Percentiles rank a stretch among this genome's conserved stretches.
These are phyloP conservation scores for Bungarus multicinctus DNA, from an alignment of 2,113 vertebrate species.

Conservation along the genomic window DNA sequence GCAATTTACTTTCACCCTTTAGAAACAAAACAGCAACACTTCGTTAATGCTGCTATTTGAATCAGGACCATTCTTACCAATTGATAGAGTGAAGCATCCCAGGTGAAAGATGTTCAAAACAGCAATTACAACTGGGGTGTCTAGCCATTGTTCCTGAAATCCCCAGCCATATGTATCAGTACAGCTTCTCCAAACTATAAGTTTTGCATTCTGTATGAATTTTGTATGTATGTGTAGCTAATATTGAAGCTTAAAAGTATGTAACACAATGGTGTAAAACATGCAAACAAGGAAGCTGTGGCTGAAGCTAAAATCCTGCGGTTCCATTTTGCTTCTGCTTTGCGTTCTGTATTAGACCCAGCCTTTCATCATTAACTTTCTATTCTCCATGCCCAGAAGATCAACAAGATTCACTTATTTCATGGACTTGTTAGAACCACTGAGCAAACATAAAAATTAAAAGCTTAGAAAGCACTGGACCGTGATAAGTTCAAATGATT, in stretches of 20 bases:
- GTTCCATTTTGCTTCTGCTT: background rate
- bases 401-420: background rate
- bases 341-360: background rate
- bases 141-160: background rate
- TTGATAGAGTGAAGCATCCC: background rate
- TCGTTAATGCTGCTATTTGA: background rate
- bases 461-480: background rate
- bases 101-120: background rate
- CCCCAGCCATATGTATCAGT: background rate
- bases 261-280: background rate
- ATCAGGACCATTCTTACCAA: background rate
- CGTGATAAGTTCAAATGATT: background rate
- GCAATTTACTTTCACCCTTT: background rate
- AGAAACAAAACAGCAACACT: background rate
- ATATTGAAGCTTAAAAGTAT: background rate
- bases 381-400: background rate
- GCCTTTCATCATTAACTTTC: background rate
- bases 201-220: background rate
- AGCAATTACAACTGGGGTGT: background rate
- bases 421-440: background rate
- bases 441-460: background rate
- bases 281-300: background rate
- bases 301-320: background rate
- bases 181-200: background rate
- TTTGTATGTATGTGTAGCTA: background rate